phyloP scores from a whole-genome alignment of 2,797 vertebrate genomes.

The Coccyzus lansbergi region DNA sequence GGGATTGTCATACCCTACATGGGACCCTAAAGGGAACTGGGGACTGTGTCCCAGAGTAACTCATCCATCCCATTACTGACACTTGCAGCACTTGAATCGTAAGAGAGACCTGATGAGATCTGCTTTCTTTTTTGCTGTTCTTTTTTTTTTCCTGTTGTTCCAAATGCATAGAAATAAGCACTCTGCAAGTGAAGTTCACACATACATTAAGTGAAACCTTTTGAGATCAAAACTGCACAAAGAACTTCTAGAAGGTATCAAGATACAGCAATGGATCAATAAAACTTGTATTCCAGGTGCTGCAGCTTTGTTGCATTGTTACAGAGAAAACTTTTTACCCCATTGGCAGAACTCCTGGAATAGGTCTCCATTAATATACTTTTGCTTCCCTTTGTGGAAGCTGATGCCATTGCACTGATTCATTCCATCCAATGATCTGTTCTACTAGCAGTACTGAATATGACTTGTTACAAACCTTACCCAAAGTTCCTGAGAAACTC shows the following conservation, averaged over 20 bases:
- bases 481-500: background rate
- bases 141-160: too few species aligned
- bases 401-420: background rate
- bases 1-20: background rate
- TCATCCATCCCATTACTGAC: background rate
- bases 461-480: background rate
- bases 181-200: background rate
- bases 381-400: background rate
- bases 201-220: background rate
- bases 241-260: background rate
- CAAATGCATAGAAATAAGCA: background rate
- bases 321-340: background rate
- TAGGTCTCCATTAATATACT: background rate
- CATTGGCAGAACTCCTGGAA: background rate
- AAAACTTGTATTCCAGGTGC: background rate
- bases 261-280: background rate
- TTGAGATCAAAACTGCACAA: background rate
- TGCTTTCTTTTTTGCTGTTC: too few species aligned
- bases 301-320: background rate
- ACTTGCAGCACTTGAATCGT: background rate
- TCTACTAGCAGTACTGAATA: background rate
- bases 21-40: too few species aligned
- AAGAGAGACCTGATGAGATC: background rate
- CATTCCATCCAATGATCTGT: accelerated
- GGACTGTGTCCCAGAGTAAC: background rate